Evolutionary conservation across 2,113 vertebrate genomes (phyloP).

Genomic region (Aptenodytes patagonicus): DNA sequence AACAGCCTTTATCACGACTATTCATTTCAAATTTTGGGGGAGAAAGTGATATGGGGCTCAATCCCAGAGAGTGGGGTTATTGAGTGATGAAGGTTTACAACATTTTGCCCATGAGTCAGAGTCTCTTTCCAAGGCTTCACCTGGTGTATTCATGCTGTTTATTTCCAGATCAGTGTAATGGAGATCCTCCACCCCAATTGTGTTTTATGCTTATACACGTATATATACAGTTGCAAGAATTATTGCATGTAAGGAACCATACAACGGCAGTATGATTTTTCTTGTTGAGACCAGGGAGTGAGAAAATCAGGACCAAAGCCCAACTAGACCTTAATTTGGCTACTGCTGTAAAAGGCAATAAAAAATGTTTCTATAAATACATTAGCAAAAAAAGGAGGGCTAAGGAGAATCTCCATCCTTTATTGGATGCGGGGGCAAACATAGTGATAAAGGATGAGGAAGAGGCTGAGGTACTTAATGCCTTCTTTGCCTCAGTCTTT

Average conservation of each 20-base stretch:
- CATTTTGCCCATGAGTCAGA: not conserved
- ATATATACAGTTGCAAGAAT: not conserved
- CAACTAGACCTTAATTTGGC: too few relatives aligned
- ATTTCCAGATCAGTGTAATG: not conserved
- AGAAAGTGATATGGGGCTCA: not conserved
- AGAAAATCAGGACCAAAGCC: too few relatives aligned
- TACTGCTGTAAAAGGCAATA: too few relatives aligned
- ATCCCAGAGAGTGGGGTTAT: not conserved
- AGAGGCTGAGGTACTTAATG: too few relatives aligned
- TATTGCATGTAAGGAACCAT: not conserved
- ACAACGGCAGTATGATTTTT: not conserved
- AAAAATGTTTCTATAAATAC: too few relatives aligned
- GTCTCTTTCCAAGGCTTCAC: not conserved
- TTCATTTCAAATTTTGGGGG: not conserved
- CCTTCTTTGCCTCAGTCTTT: too few relatives aligned
- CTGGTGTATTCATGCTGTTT: not conserved
- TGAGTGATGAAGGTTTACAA: not conserved
- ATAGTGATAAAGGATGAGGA: too few relatives aligned
- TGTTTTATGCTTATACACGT: not conserved
- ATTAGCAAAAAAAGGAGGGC: too few relatives aligned
- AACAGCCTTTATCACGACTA: not conserved
- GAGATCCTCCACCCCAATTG: fast-evolving
- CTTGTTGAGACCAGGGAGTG: not conserved
- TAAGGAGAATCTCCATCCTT: too few relatives aligned
- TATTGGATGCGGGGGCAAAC: too few relatives aligned